phyloP scores from a whole-genome alignment of 2,113 vertebrate species.

The Scatophagus argus region DNA sequence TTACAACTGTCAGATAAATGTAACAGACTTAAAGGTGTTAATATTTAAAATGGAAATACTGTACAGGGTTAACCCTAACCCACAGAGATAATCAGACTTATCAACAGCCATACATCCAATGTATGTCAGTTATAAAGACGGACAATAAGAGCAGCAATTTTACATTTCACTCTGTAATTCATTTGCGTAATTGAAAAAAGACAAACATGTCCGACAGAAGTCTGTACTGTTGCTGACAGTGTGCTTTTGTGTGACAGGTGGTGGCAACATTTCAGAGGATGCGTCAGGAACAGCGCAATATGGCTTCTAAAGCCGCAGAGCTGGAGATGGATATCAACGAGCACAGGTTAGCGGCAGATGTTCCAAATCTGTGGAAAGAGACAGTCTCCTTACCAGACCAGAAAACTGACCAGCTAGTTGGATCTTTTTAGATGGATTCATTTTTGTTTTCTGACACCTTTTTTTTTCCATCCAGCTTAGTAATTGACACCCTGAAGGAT shows the following conservation, averaged over 20 bases:
- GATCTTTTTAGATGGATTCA: background rate
- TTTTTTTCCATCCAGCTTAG: slow-evolving; percentile 82
- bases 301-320: slow-evolving; percentile 92
- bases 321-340: slow-evolving; percentile 95
- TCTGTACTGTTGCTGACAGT: background rate
- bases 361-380: background rate
- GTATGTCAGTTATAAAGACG: too few species aligned
- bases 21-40: too few species aligned
- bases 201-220: background rate
- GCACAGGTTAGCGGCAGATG: slow-evolving; percentile 83
- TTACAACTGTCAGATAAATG: too few species aligned
- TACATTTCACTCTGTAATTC: background rate
- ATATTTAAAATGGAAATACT: too few species aligned
- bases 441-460: background rate
- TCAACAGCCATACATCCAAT: background rate
- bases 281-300: slow-evolving; percentile 91
- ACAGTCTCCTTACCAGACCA: background rate
- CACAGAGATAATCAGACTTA: background rate
- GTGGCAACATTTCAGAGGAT: slow-evolving; percentile 93
- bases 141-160: too few species aligned
- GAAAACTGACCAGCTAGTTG: background rate
- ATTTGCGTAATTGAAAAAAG: background rate
- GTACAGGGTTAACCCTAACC: too few species aligned
- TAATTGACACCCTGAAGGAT: slow-evolving; percentile 92
- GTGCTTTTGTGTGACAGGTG: slow-evolving; percentile 80